phyloP scores from a whole-genome alignment of 2,888 invertebrate genomes.

The Ennomos fuscantarius region DNA sequence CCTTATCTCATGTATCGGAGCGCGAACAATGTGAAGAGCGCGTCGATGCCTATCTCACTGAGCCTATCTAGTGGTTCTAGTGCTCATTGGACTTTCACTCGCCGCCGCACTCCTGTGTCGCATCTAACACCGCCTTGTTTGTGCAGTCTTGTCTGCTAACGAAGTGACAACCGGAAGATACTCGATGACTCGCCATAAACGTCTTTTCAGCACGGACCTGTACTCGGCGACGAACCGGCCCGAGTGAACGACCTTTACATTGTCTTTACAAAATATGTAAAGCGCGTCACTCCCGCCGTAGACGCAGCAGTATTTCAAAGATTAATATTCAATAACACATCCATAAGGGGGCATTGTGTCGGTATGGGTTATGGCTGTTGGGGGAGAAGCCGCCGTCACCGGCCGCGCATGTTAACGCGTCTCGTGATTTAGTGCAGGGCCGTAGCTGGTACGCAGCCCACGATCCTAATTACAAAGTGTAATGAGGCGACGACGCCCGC shows the following conservation, averaged over 20 bases:
- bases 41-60: conserved; percentile 76
- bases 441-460: conserved; percentile 67
- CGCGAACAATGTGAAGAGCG: conserved; percentile 80
- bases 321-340: conserved; percentile 76
- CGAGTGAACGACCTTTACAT: conserved; percentile 42
- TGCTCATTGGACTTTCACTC: conserved; percentile 76
- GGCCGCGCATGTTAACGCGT: conserved; percentile 65
- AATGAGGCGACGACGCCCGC: conserved; percentile 69
- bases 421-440: conserved; percentile 79
- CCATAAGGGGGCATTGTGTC: conserved; percentile 67
- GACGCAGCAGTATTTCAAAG: conserved; percentile 52
- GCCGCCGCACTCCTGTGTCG: conserved; percentile 51
- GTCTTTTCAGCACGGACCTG: conserved; percentile 35
- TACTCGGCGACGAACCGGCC: conserved; percentile 42
- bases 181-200: conserved; percentile 42
- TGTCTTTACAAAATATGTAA: conserved; percentile 65
- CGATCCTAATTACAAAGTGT: conserved; percentile 82
- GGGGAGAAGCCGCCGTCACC: conserved; percentile 50
- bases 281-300: conserved; percentile 53
- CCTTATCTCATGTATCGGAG: conserved; percentile 79
- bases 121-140: conserved; percentile 63
- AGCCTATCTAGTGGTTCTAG: conserved; percentile 68
- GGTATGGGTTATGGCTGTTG: conserved; percentile 61
- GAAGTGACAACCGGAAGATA: conserved; percentile 48
- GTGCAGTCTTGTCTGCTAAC: conserved; percentile 61